These are phyloP conservation scores for Tetrapedia diversipes DNA, from an alignment of 2,888 invertebrate species.

Conservation along the genomic window DNA sequence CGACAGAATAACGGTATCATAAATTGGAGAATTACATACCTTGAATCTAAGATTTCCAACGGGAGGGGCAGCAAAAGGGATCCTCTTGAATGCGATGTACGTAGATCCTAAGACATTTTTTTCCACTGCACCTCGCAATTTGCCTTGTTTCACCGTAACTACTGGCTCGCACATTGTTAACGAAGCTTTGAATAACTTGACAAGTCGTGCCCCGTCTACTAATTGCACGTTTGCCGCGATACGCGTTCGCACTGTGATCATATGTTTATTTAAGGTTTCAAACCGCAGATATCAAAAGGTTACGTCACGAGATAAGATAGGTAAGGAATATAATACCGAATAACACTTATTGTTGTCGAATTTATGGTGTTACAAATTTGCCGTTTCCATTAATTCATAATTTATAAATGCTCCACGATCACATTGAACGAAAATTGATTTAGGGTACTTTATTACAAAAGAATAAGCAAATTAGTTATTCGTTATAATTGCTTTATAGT, in stretches of 20 bases:
- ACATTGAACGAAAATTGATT: background rate
- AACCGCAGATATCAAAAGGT: background rate
- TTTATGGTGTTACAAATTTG: too few species aligned
- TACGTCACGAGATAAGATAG: constrained; percentile 17
- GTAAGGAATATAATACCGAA: background rate
- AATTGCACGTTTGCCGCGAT: background rate
- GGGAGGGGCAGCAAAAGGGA: constrained; percentile 82
- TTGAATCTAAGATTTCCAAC: constrained; percentile 80
- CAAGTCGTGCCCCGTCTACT: background rate
- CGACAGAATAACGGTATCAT: background rate
- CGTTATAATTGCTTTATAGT: background rate
- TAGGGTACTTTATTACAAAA: background rate
- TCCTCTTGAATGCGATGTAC: constrained; percentile 78
- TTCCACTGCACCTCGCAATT: constrained; percentile 73
- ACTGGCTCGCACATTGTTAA: constrained; percentile 66
- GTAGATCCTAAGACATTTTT: constrained; percentile 69
- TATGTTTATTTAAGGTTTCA: background rate
- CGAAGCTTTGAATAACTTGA: background rate
- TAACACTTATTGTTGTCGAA: too few species aligned
- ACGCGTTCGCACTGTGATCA: constrained; percentile 2
- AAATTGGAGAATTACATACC: constrained; percentile 70
- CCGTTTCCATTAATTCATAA: too few species aligned
- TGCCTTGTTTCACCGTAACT: constrained; percentile 76
- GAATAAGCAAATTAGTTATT: background rate
- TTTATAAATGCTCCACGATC: background rate